Conservation (phyloP, 2,888 invertebrate genomes). For the Hypomecis punctinalis region DNA sequence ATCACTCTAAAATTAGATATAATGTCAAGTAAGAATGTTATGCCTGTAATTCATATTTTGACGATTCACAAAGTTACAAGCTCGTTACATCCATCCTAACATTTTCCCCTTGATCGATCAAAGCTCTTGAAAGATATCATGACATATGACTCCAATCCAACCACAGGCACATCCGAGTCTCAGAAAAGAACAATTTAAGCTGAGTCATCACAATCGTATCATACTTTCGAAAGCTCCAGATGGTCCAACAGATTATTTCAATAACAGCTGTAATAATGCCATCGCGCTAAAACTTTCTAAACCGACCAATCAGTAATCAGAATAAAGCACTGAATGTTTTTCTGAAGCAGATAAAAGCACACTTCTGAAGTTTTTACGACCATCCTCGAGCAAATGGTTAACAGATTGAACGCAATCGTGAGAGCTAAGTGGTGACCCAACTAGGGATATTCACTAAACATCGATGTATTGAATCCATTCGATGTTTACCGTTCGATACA, state of each 20-base stretch:
- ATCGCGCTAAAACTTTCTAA: constrained; percentile 25
- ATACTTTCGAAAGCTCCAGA: constrained; percentile 21
- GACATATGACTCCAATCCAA: background rate
- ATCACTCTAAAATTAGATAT: constrained; percentile 71
- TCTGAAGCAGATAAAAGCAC: constrained; percentile 41
- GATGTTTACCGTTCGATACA: too few species aligned
- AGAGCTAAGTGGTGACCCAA: constrained; percentile 56
- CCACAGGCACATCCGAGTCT: background rate
- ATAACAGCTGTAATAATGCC: constrained; percentile 23
- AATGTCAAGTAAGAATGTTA: constrained; percentile 59
- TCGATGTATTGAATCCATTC: too few species aligned
- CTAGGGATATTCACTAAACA: too few species aligned
- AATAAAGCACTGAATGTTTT: constrained; percentile 28
- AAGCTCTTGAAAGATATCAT: background rate
- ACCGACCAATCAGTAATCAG: constrained; percentile 27
- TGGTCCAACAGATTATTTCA: constrained; percentile 21
- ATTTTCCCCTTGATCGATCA: too few species aligned
- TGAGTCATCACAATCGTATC: constrained; percentile 14
- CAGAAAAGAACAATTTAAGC: constrained; percentile 2
- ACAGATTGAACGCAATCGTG: constrained; percentile 54
- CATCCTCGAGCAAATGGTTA: constrained; percentile 49
- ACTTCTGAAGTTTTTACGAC: constrained; percentile 44
- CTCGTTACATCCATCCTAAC: background rate
- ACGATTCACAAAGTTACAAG: background rate
- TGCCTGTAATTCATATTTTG: background rate